These are phyloP conservation scores for Pachypanchax playfairii DNA, from an alignment of 2,113 vertebrate genomes.

Conservation along the genomic window DNA sequence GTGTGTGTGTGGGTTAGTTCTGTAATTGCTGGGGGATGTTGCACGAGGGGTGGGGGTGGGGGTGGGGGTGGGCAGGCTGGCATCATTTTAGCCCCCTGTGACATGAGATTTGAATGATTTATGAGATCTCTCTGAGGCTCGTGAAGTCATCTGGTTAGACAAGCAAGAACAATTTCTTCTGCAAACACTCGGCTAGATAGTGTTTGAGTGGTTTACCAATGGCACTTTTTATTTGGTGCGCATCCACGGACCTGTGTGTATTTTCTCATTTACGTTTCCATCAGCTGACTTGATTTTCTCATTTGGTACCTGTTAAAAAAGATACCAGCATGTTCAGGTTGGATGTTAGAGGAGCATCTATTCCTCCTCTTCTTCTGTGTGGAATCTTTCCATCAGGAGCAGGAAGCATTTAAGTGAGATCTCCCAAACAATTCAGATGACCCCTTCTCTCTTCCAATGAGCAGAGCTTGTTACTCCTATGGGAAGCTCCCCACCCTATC, in stretches of 20 bases:
- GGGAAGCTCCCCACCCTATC: slow-evolving; percentile 61
- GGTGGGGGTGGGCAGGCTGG: no score
- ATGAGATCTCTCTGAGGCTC: slow-evolving; percentile 42
- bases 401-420: slow-evolving; percentile 58
- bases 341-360: slow-evolving; percentile 1
- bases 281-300: not conserved
- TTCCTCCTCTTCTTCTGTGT: slow-evolving; percentile 2
- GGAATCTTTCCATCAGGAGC: slow-evolving; percentile 18
- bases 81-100: slow-evolving; percentile 22
- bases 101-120: slow-evolving; percentile 62
- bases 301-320: not conserved
- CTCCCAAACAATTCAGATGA: slow-evolving; percentile 28
- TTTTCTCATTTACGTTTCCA: not conserved
- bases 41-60: not conserved
- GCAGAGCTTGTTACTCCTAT: slow-evolving; percentile 25
- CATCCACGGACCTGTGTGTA: not conserved
- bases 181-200: slow-evolving; percentile 29
- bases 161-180: slow-evolving; percentile 47
- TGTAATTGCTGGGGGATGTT: slow-evolving; percentile 6
- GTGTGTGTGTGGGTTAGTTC: slow-evolving; percentile 1
- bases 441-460: slow-evolving; percentile 23
- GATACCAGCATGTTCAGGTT: not conserved
- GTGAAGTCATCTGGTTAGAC: slow-evolving; percentile 52
- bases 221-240: slow-evolving; percentile 17
- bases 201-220: slow-evolving; percentile 23